phyloP scores from a whole-genome alignment of 2,888 invertebrate species.

The Herminia tarsipennalis region DNA sequence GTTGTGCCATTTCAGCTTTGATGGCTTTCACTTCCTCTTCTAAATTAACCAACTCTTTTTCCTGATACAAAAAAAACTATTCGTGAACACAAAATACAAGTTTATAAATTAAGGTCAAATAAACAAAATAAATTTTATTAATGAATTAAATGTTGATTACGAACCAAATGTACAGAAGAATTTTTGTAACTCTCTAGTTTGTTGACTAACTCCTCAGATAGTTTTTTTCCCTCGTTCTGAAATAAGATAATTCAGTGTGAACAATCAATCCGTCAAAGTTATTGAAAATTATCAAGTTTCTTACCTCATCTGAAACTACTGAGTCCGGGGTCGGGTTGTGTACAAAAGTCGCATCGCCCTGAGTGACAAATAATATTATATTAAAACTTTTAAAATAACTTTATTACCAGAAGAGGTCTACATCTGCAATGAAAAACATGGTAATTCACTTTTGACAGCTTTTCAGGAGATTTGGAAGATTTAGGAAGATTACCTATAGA shows the following conservation, averaged over 20 bases:
- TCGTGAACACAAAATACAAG: no score
- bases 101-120: no score
- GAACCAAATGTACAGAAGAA: slow-evolving; percentile 61
- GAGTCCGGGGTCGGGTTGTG: slow-evolving; percentile 45
- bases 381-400: no score
- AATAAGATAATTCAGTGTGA: neutral
- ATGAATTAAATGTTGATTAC: slow-evolving; percentile 20
- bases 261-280: neutral
- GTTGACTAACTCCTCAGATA: slow-evolving; percentile 53
- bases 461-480: no score
- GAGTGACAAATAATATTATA: neutral
- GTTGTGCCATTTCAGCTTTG: slow-evolving; percentile 57
- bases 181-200: slow-evolving; percentile 65
- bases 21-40: slow-evolving; percentile 86
- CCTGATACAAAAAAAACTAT: slow-evolving; percentile 62
- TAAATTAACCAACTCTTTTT: slow-evolving; percentile 85
- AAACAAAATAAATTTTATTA: no score
- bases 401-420: no score
- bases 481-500: no score
- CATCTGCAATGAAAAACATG: no score
- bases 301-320: slow-evolving; percentile 46
- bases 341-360: slow-evolving; percentile 71
- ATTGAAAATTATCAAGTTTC: neutral
- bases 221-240: slow-evolving; percentile 44
- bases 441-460: no score